These are phyloP conservation scores for Montipora capitata DNA, from an alignment of 92 coral and sea anemone species.

Conservation along the genomic window DNA sequence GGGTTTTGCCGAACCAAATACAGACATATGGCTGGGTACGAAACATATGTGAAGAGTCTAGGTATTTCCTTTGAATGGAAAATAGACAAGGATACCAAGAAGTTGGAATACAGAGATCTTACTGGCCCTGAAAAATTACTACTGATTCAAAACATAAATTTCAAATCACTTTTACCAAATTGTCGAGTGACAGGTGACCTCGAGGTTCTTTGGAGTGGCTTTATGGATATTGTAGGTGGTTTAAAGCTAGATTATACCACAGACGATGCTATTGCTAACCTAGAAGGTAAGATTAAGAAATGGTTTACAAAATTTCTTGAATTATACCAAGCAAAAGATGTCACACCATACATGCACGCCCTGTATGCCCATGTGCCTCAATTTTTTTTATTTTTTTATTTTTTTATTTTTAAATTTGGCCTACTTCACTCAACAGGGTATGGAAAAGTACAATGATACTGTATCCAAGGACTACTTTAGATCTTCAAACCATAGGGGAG, in stretches of 20 bases:
- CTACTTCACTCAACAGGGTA: slow-evolving; percentile 48
- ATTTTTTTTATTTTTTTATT: too few species aligned
- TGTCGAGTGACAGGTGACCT: neutral
- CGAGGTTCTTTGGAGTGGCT: neutral
- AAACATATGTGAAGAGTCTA: too few species aligned
- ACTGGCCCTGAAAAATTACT: neutral
- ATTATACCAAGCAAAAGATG: slow-evolving; percentile 8
- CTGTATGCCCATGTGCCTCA: neutral
- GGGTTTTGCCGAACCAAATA: neutral
- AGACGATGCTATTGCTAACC: neutral
- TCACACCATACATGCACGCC: neutral
- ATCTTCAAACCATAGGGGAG: slow-evolving; percentile 41
- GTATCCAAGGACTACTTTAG: slow-evolving; percentile 40
- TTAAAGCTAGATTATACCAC: neutral
- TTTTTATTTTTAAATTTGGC: neutral
- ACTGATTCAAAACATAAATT: neutral
- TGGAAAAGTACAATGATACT: slow-evolving; percentile 48
- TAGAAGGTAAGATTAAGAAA: slow-evolving; percentile 22
- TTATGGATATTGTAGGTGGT: neutral
- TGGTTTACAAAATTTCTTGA: neutral
- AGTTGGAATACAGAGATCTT: slow-evolving; percentile 23
- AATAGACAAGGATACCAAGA: neutral
- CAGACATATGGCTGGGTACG: neutral
- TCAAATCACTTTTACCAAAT: neutral
- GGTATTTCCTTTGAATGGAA: neutral